Conservation (phyloP, 2,113 vertebrate species). For the Oncorhynchus gorbuscha region DNA sequence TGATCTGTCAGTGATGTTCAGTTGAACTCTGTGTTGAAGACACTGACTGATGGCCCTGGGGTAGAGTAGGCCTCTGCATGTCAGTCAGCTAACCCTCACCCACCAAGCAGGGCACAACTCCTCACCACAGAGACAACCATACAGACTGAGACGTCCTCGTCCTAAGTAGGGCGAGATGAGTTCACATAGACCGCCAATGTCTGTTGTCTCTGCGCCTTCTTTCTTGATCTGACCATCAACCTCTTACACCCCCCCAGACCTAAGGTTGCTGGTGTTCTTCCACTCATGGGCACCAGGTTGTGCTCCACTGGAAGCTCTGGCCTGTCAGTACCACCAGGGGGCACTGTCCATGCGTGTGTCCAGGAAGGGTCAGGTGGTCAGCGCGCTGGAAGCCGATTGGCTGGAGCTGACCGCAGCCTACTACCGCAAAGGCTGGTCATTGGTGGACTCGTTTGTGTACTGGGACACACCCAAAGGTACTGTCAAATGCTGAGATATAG, state of each 20-base stretch:
- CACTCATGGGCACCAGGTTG: conserved; percentile 79
- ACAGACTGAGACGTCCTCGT: too few species aligned
- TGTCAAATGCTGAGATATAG: not conserved
- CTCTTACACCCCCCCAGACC: conserved; percentile 49
- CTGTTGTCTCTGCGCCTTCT: not conserved
- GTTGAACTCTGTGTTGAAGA: not conserved
- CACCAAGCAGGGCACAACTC: not conserved
- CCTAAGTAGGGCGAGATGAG: not conserved
- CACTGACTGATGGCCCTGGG: not conserved
- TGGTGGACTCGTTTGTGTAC: conserved; percentile 91
- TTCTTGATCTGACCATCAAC: not conserved
- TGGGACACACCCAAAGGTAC: conserved; percentile 93
- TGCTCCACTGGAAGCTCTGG: conserved; percentile 74
- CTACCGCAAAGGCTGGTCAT: conserved; percentile 90
- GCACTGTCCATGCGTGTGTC: conserved; percentile 87
- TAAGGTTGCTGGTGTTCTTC: conserved; percentile 85
- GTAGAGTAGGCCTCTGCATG: not conserved
- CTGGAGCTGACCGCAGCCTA: conserved; percentile 90
- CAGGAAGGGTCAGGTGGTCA: conserved; percentile 88
- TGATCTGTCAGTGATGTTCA: not conserved
- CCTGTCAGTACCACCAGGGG: conserved; percentile 90
- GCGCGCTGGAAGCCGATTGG: conserved; percentile 92
- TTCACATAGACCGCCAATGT: not conserved
- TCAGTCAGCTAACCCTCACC: not conserved
- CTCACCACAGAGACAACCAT: not conserved